Evolutionary conservation across 2,113 vertebrate genomes (phyloP).

Genomic region (Dicaeum eximium): DNA sequence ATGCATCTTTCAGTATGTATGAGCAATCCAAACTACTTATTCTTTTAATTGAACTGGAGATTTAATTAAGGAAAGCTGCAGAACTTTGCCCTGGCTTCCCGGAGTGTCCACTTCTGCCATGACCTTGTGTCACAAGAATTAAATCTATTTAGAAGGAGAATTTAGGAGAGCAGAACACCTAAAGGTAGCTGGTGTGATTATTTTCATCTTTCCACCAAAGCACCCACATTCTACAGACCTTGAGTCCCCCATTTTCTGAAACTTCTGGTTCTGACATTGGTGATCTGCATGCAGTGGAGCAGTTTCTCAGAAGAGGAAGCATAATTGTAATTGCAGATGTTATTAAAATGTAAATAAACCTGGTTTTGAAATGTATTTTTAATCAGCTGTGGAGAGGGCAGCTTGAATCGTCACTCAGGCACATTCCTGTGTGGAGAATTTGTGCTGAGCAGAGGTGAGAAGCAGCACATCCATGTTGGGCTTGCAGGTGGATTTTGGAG

Average conservation of each 20-base stretch:
- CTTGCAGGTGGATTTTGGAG: neutral
- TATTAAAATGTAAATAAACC: conserved; percentile 69
- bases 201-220: neutral
- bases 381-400: conserved; percentile 42
- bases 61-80: neutral
- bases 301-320: neutral
- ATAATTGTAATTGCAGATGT: conserved; percentile 67
- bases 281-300: conserved; percentile 56
- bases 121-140: neutral
- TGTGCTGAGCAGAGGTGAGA: neutral
- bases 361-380: conserved; percentile 45
- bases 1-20: neutral
- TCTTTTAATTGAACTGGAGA: neutral
- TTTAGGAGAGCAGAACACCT: neutral
- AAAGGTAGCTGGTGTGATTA: neutral
- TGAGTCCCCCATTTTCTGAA: neutral
- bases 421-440: neutral
- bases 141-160: neutral
- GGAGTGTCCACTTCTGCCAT: neutral
- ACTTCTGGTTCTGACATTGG: neutral
- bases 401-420: neutral
- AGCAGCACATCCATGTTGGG: fast-evolving
- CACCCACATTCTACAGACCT: neutral
- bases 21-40: neutral
- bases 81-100: neutral